Evolutionary conservation across 1,140 invertebrate genomes (phyloP), one percentile per base, ranked within the genome.

Genomic region (Saccostrea glomerata): DNA sequence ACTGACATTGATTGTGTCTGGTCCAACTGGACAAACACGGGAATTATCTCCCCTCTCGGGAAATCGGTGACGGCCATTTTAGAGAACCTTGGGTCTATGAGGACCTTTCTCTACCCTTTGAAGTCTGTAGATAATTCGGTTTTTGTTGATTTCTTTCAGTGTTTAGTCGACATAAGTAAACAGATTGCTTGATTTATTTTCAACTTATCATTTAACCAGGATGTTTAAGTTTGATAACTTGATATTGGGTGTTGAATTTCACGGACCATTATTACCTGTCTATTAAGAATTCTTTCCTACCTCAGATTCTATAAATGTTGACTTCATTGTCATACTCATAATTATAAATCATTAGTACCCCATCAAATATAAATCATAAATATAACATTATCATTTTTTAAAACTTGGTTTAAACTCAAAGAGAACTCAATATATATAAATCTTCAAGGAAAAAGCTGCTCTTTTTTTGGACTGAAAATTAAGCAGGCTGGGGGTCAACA

Each of bases 171-270:
- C 58, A 63, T 20, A 63, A 63, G 58, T 63, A 63, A 63, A 63
- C 58, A 63, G 12, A 25, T 15, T 36, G 9, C 25, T 30, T 30
- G 70, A 77, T 25, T 30, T 36, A 77, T 30, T 30, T 30, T 77
- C 25, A 25, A 77, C 15, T 30, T 77, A 36, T 15, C 70, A 11
- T 30, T 25, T 77, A 25, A 30, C 70, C 70, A 77, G 70, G 70
- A 77, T 77, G 70, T 77, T 77, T 15, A 9, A 77, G 25, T 77
- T 77, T 77, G 70, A 77, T 30, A 30, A 36, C 23, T 30, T 36
- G 25, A 77, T 0, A 77, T 77, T 30, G 12, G 70, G 70, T 77
- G 70, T 15, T 77, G 25, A 77, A 15, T 77, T 77, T 77, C 70
- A 77, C 70, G 13, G 47, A 47, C 47, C 47, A 47, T 47, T 47